Base-by-base conservation (phyloP, 2,888 invertebrate species). In the Scelioninae gen. 2 region DNA sequence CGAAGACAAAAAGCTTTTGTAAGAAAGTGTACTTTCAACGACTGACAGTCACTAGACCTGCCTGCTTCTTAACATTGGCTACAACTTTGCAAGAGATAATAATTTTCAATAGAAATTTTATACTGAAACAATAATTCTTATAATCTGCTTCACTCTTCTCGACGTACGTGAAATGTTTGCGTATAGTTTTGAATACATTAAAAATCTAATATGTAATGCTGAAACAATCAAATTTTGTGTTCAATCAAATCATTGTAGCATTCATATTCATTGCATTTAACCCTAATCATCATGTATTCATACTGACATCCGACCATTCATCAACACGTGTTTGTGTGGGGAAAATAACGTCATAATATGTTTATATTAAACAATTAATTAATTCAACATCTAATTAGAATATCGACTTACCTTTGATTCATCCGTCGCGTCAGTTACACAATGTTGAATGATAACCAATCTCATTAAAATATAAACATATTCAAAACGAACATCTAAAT, bases 201-300 rank as follows among this genome's bases (percentile, higher is more conserved):
- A 31, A 55, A 69, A 31, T 61, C 37, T 58, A 35, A 25, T 46
- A 60, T 11, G 43, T 35, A 63, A 53, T 71, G 28, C 58, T 43
- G 35, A 48, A 53, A 55, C 60, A 61, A 72, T 68, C 52, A 33
- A 61, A 60, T 74, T 69, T 50, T 52, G 11, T 58, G 45, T 74
- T 67, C 48, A 55, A 65, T 63, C 31, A 57, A 57, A 63, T 71
- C 52, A 64, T 39, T 63, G 74, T 69, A 74, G 65, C 48, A 61
- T 63, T 71, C 74, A 71, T 60, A 58, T 70, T 70, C 74, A 71
- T 74, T 71, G 67, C 63, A 74, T 71, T 67, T 48, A 57, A 64
- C 68, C 64, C 68, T 64, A 53, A 64, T 73, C 60, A 71, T 64
- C 53, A 52, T 61, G 33, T 61, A 48, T 64, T 67, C 57, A 41